Evolutionary conservation across 2,797 vertebrate species (phyloP).

Genomic region (Sorex maritimensis): DNA sequence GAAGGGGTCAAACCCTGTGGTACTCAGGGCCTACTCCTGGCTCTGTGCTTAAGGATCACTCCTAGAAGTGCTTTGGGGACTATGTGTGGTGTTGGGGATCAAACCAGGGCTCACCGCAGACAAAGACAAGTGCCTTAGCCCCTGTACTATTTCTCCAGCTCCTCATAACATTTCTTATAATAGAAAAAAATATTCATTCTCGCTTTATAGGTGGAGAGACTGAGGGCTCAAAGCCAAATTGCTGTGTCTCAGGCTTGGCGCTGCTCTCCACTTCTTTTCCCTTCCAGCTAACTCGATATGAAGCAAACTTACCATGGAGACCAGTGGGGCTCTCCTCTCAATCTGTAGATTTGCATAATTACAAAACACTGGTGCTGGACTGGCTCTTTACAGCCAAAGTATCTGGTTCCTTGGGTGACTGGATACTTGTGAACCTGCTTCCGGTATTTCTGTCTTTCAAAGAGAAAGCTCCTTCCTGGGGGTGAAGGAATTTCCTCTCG

Average conservation of each 20-base stretch:
- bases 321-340: not conserved
- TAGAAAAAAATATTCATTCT: not conserved
- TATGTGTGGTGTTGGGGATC: too few relatives aligned
- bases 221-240: conserved; percentile 9
- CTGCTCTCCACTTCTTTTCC: not conserved
- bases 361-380: not conserved
- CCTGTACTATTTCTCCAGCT: not conserved
- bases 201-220: not conserved
- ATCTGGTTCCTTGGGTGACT: not conserved
- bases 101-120: too few relatives aligned
- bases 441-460: not conserved
- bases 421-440: not conserved
- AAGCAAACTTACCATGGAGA: not conserved
- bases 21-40: too few relatives aligned
- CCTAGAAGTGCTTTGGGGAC: too few relatives aligned
- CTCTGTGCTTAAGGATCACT: too few relatives aligned
- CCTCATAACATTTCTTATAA: not conserved
- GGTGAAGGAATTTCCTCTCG: not conserved
- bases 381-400: not conserved
- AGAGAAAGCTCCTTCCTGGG: conserved; percentile 10
- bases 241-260: not conserved
- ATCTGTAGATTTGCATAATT: conserved; percentile 10
- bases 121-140: not conserved
- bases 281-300: not conserved
- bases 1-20: too few relatives aligned